These are phyloP conservation scores for Branchellion lobata DNA, from an alignment of 2,888 invertebrate species.

Conservation along the genomic window DNA sequence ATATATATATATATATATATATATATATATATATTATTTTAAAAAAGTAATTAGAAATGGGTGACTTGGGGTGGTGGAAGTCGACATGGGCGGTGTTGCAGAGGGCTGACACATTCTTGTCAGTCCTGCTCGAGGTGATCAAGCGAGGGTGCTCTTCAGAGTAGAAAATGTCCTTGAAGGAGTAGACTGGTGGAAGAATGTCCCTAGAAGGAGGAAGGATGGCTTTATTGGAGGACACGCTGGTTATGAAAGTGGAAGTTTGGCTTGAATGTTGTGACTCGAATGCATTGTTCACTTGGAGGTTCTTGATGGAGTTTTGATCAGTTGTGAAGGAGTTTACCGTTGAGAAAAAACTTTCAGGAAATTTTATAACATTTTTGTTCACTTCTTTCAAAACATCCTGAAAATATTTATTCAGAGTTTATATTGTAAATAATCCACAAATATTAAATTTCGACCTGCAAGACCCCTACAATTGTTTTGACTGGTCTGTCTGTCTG, in stretches of 20 bases:
- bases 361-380: not conserved
- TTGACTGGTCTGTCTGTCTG: slow-evolving; percentile 42
- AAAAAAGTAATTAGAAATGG: too few species aligned
- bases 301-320: not conserved
- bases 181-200: not conserved
- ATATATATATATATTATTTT: too few species aligned
- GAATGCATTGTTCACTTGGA: not conserved
- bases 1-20: too few species aligned
- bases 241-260: not conserved
- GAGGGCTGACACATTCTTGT: slow-evolving; percentile 50
- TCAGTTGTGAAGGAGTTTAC: not conserved
- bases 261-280: not conserved
- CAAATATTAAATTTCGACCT: slow-evolving; percentile 24
- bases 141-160: slow-evolving; percentile 25
- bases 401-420: not conserved
- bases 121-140: slow-evolving; percentile 50
- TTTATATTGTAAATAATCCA: slow-evolving; percentile 1
- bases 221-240: not conserved
- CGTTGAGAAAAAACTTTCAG: not conserved
- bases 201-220: not conserved
- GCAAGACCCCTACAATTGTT: slow-evolving; percentile 42
- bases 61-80: slow-evolving; percentile 31
- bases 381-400: not conserved
- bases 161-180: slow-evolving; percentile 7
- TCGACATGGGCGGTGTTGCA: slow-evolving; percentile 51